Percentiles rank a stretch among this genome's conserved stretches.
Evolutionary conservation across 2,888 invertebrate genomes (phyloP).

Genomic region (Cactoblastis cactorum): DNA sequence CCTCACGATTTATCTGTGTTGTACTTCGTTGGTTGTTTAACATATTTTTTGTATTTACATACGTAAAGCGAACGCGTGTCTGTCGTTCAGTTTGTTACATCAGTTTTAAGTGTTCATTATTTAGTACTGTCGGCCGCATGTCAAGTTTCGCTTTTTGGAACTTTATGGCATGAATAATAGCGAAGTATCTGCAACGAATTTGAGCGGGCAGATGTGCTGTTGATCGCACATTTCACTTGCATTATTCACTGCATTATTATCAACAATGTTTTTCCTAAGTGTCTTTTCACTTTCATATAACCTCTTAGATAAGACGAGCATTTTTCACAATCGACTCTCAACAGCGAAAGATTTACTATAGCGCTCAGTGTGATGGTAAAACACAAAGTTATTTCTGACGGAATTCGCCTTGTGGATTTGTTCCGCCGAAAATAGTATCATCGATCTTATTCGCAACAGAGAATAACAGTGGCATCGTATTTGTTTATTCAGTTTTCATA

Average conservation of each 20-base stretch:
- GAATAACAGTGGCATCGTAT: conserved; percentile 56
- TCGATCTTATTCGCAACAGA: conserved; percentile 65
- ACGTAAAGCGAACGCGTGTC: neutral
- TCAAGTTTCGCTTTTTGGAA: no score
- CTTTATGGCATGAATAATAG: no score
- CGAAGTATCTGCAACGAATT: no score
- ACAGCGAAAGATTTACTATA: conserved; percentile 64
- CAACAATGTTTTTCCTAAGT: conserved; percentile 36
- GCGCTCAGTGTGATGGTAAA: conserved; percentile 52
- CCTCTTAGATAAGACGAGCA: conserved; percentile 45
- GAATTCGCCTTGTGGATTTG: conserved; percentile 71
- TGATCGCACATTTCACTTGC: conserved; percentile 7
- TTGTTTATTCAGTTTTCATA: conserved; percentile 55
- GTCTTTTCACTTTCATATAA: conserved; percentile 36
- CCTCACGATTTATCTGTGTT: conserved; percentile 22
- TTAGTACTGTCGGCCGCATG: no score
- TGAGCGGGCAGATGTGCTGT: no score
- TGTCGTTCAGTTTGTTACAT: neutral
- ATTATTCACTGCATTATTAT: conserved; percentile 26
- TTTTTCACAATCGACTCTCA: conserved; percentile 62
- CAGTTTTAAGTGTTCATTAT: conserved; percentile 19
- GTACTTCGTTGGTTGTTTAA: conserved; percentile 37
- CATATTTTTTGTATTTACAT: conserved; percentile 18
- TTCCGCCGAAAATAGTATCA: conserved; percentile 71
- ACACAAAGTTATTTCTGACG: conserved; percentile 69